Percentiles rank a stretch among this genome's conserved stretches.
Evolutionary conservation across 2,888 invertebrate genomes (phyloP).

Genomic region (Eristalis pertinax): DNA sequence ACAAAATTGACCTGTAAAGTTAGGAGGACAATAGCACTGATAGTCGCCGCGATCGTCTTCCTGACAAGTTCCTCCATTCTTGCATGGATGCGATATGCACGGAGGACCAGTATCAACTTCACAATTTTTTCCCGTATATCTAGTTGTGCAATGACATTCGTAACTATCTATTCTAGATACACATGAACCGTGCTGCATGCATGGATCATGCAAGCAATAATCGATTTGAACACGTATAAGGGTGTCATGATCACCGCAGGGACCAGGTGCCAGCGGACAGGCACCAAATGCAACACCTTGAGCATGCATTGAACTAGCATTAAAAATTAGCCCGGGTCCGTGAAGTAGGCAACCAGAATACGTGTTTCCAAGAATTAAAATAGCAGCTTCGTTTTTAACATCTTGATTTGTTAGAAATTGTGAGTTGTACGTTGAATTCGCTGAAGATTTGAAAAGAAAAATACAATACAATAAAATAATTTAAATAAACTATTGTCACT

Average conservation of each 20-base stretch:
- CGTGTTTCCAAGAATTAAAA: constrained; percentile 89
- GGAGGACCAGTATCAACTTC: constrained; percentile 90
- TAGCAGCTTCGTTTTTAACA: constrained; percentile 87
- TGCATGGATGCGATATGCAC: constrained; percentile 87
- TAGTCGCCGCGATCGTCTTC: constrained; percentile 87
- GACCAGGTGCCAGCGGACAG: constrained; percentile 88
- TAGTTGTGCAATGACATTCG: constrained; percentile 91
- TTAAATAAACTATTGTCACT: too few relatives aligned
- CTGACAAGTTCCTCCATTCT: constrained; percentile 88
- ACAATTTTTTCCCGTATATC: constrained; percentile 94
- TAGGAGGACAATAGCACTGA: constrained; percentile 87
- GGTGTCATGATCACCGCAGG: constrained; percentile 84
- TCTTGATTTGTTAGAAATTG: constrained; percentile 88
- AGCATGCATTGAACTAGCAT: constrained; percentile 84
- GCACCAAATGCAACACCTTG: constrained; percentile 88
- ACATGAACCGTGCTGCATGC: constrained; percentile 91
- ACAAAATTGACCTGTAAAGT: constrained; percentile 87
- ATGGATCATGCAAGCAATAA: constrained; percentile 90
- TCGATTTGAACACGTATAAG: constrained; percentile 84
- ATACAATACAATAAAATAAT: background rate
- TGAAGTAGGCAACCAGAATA: constrained; percentile 92
- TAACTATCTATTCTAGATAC: constrained; percentile 89
- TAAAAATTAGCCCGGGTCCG: constrained; percentile 92
- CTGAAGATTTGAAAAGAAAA: constrained; percentile 77
- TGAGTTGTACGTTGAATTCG: constrained; percentile 90